phyloP scores from a whole-genome alignment of 2,113 vertebrate genomes.

The Scatophagus argus region DNA sequence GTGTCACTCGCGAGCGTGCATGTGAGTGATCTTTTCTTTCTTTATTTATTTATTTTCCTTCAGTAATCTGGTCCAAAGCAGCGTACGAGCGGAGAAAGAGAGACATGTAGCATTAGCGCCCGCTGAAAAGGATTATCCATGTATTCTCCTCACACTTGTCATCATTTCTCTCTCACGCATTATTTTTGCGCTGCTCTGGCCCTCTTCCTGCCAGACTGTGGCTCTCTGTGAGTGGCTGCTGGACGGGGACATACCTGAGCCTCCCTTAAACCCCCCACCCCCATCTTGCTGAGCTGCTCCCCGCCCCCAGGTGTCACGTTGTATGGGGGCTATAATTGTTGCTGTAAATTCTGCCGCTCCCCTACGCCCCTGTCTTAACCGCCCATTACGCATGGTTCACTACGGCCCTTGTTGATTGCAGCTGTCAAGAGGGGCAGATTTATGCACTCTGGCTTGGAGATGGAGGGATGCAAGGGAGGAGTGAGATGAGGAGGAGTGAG shows the following conservation, averaged over 20 bases:
- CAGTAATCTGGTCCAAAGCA: constrained; percentile 13
- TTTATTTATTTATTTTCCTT: no score
- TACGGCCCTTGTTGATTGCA: constrained; percentile 84
- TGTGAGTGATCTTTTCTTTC: constrained; percentile 1
- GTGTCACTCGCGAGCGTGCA: neutral
- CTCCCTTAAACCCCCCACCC: constrained; percentile 30
- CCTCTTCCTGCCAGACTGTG: constrained; percentile 26
- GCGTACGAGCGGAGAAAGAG: constrained; percentile 28
- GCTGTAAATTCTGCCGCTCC: constrained; percentile 82
- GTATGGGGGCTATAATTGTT: constrained; percentile 82
- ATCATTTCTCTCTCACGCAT: constrained; percentile 65
- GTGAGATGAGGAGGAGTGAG: constrained; percentile 53
- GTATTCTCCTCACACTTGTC: constrained; percentile 65
- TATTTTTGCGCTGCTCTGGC: constrained; percentile 47
- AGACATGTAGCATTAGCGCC: constrained; percentile 43
- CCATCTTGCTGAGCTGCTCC: constrained; percentile 33
- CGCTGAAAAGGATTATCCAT: constrained; percentile 61
- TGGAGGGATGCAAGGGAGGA: constrained; percentile 59
- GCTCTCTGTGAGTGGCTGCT: constrained; percentile 48
- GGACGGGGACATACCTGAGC: constrained; percentile 53
- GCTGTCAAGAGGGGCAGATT: constrained; percentile 80
- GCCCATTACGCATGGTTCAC: constrained; percentile 83
- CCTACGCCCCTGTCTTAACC: constrained; percentile 80
- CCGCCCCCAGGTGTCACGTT: constrained; percentile 55
- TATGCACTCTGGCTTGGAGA: constrained; percentile 72